phyloP scores from a whole-genome alignment of 2,888 invertebrate species.

The Drosophila prolongata region DNA sequence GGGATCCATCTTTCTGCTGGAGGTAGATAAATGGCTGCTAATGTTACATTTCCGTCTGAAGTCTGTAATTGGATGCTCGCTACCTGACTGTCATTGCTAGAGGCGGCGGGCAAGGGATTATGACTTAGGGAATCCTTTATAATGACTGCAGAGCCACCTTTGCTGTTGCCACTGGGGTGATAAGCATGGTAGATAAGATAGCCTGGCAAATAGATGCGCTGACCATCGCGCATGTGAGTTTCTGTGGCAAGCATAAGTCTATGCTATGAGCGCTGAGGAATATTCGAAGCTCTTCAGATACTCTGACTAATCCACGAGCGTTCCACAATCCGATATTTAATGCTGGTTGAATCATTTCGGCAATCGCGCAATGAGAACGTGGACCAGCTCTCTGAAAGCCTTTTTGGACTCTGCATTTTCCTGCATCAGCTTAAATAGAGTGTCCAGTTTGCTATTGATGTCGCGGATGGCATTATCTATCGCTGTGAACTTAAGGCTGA shows the following conservation, averaged over 20 bases:
- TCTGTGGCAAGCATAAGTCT: background rate
- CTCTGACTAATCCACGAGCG: background rate
- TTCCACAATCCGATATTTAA: too few species aligned
- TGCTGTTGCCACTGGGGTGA: constrained; percentile 11
- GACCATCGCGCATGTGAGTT: background rate
- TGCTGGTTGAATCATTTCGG: too few species aligned
- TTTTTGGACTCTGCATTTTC: too few species aligned
- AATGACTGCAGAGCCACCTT: constrained; percentile 2
- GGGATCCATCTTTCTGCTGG: constrained; percentile 1
- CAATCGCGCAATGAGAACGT: too few species aligned
- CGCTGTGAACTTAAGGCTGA: too few species aligned
- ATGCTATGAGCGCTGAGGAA: background rate
- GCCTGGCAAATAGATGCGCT: background rate
- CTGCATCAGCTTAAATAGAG: too few species aligned
- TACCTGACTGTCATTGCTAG: background rate
- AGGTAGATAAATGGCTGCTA: constrained; percentile 1
- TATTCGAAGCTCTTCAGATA: background rate
- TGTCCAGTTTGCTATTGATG: too few species aligned
- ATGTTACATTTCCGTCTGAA: background rate
- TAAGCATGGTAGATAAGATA: constrained; percentile 3
- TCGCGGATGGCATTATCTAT: background rate
- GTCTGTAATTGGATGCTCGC: background rate
- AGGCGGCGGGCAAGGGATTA: background rate
- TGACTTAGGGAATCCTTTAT: background rate
- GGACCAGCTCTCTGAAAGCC: too few species aligned